Percentiles rank a stretch among this genome's conserved stretches.
phyloP scores from a whole-genome alignment of 2,113 vertebrate species.

The Catharus fuscescens region DNA sequence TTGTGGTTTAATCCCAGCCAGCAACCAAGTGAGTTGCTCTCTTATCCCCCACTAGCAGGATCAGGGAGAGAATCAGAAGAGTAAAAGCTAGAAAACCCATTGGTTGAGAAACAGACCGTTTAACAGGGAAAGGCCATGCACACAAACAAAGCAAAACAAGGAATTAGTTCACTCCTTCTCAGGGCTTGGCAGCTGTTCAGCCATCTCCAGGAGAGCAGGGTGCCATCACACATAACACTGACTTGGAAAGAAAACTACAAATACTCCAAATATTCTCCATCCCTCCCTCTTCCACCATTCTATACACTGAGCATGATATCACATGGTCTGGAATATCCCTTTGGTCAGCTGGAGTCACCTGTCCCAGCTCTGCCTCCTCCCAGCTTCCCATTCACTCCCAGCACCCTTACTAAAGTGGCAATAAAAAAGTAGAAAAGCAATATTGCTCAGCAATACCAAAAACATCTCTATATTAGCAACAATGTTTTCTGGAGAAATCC shows the following conservation, averaged over 20 bases:
- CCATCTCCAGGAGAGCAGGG: background rate
- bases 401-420: background rate
- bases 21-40: background rate
- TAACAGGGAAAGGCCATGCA: fast-evolving
- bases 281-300: no score
- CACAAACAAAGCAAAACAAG: background rate
- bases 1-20: background rate
- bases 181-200: background rate
- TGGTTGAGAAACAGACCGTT: background rate
- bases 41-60: background rate
- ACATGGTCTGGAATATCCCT: no score
- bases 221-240: background rate
- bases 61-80: background rate
- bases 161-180: background rate
- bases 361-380: background rate
- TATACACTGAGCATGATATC: background rate
- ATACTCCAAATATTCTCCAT: background rate
- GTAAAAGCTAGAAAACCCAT: background rate
- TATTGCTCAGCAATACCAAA: background rate
- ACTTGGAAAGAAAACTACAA: background rate
- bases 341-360: no score
- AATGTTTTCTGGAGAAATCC: background rate
- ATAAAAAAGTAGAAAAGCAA: background rate
- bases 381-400: background rate
- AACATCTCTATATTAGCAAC: background rate